phyloP scores from a whole-genome alignment of 2,797 vertebrate genomes.

The Eidolon dupreanum region DNA sequence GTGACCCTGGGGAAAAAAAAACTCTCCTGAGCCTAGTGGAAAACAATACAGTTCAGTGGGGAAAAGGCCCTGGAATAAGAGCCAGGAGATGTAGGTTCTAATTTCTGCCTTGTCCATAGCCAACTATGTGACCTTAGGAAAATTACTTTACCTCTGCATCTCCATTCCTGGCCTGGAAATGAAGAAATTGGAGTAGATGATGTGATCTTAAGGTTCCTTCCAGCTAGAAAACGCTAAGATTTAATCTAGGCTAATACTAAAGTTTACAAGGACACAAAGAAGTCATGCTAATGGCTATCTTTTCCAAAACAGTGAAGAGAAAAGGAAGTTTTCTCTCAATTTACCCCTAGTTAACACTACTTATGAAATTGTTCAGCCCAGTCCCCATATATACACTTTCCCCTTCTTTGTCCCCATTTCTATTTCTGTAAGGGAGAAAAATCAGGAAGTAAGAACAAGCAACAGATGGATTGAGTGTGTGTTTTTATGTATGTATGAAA shows the following conservation, averaged over 20 bases:
- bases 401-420: slow-evolving; percentile 66
- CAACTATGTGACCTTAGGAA: slow-evolving; percentile 62
- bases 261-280: slow-evolving; percentile 66
- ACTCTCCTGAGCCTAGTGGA: slow-evolving; percentile 46
- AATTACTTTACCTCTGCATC: slow-evolving; percentile 49
- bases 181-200: slow-evolving; percentile 51
- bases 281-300: slow-evolving; percentile 77
- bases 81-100: slow-evolving; percentile 67
- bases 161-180: slow-evolving; percentile 62
- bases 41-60: slow-evolving; percentile 52
- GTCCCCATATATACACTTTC: slow-evolving; percentile 73
- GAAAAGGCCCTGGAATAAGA: slow-evolving; percentile 56
- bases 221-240: slow-evolving; percentile 71
- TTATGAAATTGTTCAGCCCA: slow-evolving; percentile 69
- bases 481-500: accelerated
- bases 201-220: slow-evolving; percentile 71
- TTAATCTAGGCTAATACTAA: slow-evolving; percentile 73
- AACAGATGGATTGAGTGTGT: slow-evolving; percentile 28
- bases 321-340: slow-evolving; percentile 62
- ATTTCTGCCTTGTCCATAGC: slow-evolving; percentile 45
- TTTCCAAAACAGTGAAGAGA: slow-evolving; percentile 58
- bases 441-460: slow-evolving; percentile 71
- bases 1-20: slow-evolving; percentile 58
- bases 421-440: slow-evolving; percentile 69
- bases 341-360: slow-evolving; percentile 68